Conservation (phyloP, 37 sponge, comb jelly and placozoan species). For the Oopsacas minuta region DNA sequence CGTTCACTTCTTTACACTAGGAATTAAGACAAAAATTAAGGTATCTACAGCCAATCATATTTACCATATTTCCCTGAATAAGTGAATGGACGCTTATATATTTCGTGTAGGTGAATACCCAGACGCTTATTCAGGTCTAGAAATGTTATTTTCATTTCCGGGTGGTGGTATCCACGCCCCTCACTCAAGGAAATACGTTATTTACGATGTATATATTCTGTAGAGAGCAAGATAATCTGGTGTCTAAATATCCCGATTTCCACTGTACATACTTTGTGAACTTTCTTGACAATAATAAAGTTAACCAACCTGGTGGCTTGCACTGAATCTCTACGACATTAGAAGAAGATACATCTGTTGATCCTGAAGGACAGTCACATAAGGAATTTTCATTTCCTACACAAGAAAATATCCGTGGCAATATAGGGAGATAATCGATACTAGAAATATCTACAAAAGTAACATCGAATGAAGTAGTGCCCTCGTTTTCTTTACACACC, state of each 20-base stretch:
- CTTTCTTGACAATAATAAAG: not conserved
- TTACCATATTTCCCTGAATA: no score
- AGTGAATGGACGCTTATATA: no score
- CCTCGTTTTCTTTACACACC: not conserved
- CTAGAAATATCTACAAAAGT: not conserved
- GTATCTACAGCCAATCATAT: no score
- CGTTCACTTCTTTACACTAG: not conserved
- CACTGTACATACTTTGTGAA: no score
- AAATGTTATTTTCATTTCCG: no score
- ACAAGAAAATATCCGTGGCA: not conserved
- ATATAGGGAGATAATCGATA: not conserved
- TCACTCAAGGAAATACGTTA: no score
- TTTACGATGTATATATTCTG: no score
- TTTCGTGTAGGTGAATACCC: no score
- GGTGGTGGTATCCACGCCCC: no score
- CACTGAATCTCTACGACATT: not conserved
- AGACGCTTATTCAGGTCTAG: no score
- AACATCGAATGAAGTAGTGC: not conserved
- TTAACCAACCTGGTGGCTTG: conserved; percentile 1
- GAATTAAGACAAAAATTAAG: not conserved
- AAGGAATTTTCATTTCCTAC: not conserved
- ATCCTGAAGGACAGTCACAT: not conserved
- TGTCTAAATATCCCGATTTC: no score
- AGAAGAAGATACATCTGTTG: not conserved
- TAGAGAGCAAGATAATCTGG: no score